A percentile compares a stretch with the other conserved stretches of the same genome.
Conservation (phyloP, 2,797 vertebrate species). For the Avahi laniger region DNA sequence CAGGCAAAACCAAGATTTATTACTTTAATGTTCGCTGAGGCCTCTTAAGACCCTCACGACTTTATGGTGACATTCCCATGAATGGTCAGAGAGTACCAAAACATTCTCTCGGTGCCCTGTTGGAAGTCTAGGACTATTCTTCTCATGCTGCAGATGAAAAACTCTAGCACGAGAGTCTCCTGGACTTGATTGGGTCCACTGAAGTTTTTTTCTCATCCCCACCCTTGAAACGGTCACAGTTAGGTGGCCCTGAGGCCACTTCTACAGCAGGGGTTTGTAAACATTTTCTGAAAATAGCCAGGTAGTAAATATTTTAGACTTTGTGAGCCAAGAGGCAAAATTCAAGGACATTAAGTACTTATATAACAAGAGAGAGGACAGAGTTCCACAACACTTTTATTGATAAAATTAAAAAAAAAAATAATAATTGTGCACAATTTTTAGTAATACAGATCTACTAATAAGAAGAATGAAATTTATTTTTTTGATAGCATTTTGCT, state of each 20-base stretch:
- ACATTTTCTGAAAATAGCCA: neutral
- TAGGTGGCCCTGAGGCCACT: neutral
- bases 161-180: neutral
- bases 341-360: neutral
- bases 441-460: neutral
- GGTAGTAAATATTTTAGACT: constrained; percentile 2
- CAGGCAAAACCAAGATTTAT: neutral
- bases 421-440: neutral
- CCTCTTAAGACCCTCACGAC: neutral
- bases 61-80: neutral
- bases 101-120: neutral
- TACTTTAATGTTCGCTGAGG: neutral
- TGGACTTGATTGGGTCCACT: neutral
- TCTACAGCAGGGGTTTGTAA: neutral
- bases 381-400: constrained; percentile 4
- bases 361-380: neutral
- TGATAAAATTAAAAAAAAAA: constrained; percentile 1
- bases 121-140: neutral
- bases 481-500: neutral
- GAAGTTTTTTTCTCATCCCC: neutral
- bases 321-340: constrained; percentile 25
- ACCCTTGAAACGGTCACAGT: neutral
- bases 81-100: neutral
- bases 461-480: neutral
- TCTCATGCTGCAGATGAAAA: neutral